Conservation (phyloP, 2,113 vertebrate species). For the Lagopus muta region DNA sequence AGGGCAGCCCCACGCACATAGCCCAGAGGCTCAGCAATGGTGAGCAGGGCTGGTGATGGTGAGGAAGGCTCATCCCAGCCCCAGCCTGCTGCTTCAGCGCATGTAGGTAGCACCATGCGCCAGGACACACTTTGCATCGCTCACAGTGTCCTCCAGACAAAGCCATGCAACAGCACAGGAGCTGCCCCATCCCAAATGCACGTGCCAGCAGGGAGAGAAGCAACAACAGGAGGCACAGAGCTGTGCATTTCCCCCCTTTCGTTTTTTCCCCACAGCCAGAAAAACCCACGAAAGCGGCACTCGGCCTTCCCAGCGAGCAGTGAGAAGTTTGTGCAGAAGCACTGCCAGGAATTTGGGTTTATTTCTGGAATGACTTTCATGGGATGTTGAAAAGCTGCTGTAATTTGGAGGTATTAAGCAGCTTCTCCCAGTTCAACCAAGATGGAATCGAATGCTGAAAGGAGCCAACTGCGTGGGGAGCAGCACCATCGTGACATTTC, state of each 20-base stretch:
- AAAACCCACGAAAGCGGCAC: background rate
- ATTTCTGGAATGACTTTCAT: slow-evolving; percentile 19
- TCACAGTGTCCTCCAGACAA: accelerated
- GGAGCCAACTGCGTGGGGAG: background rate
- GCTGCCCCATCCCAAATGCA: background rate
- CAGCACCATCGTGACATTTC: background rate
- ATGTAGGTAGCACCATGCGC: background rate
- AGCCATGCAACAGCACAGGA: accelerated
- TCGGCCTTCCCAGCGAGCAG: background rate
- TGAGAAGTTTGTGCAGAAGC: background rate
- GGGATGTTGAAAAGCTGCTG: background rate
- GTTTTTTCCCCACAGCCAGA: background rate
- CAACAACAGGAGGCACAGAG: background rate
- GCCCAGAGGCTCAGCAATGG: background rate
- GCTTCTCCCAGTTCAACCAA: background rate
- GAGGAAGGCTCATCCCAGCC: background rate
- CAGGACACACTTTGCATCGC: too few relatives aligned
- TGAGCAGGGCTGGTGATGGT: accelerated
- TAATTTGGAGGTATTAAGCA: background rate
- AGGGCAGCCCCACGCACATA: accelerated
- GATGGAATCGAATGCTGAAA: background rate
- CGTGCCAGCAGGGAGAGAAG: background rate
- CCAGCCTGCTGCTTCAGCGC: too few relatives aligned
- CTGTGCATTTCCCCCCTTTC: background rate
- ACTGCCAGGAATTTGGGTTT: slow-evolving; percentile 5